Evolutionary conservation across 2,113 vertebrate genomes (phyloP).

Genomic region (Coturnix japonica): DNA sequence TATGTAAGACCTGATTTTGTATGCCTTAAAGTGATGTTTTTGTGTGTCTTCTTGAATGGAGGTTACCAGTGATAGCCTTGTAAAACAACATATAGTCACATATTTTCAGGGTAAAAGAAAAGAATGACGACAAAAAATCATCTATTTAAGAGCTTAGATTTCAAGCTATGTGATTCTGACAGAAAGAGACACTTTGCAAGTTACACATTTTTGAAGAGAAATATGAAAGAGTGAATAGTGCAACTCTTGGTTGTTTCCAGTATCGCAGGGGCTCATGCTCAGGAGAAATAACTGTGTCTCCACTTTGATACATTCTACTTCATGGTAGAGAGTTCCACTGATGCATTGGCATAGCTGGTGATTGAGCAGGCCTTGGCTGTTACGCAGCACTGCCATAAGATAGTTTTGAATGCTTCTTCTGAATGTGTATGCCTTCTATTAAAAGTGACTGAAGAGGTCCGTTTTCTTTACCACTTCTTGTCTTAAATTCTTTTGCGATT

Average conservation of each 20-base stretch:
- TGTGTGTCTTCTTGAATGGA: not conserved
- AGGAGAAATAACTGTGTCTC: not conserved
- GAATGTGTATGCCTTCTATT: not conserved
- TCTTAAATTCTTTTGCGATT: not conserved
- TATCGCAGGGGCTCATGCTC: not conserved
- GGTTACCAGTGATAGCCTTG: not conserved
- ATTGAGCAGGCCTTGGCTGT: not conserved
- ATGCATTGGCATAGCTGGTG: not conserved
- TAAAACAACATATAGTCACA: not conserved
- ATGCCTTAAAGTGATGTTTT: not conserved
- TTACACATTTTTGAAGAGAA: not conserved
- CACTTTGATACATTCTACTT: not conserved
- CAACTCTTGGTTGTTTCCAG: not conserved
- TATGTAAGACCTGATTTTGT: not conserved
- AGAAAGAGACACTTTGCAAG: not conserved
- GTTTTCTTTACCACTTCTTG: not conserved
- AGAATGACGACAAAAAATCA: not conserved
- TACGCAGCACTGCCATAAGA: not conserved
- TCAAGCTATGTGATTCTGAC: not conserved
- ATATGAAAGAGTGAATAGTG: not conserved
- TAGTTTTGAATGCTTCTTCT: not conserved
- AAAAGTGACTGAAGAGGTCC: not conserved
- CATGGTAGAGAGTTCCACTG: not conserved
- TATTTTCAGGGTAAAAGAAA: too few relatives aligned
- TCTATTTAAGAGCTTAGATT: not conserved